phyloP scores from a whole-genome alignment of 2,888 invertebrate species.

The Melipona beecheii region DNA sequence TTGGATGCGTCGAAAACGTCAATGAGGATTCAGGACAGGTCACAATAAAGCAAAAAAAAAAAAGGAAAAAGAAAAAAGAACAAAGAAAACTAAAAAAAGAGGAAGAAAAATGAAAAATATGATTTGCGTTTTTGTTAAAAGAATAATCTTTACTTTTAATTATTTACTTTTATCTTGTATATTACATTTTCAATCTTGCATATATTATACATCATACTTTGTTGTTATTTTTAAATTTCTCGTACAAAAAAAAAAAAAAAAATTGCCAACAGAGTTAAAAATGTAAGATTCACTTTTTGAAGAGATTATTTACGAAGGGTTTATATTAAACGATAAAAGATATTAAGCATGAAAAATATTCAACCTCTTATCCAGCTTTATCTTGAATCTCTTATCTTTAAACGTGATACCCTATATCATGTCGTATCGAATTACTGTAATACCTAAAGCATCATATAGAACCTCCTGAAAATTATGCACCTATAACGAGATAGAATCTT shows the following conservation, averaged over 20 bases:
- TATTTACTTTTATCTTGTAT: too few species aligned
- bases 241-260: too few species aligned
- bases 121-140: neutral
- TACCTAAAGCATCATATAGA: neutral
- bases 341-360: neutral
- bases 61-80: too few species aligned
- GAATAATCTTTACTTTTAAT: neutral
- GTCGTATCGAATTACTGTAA: neutral
- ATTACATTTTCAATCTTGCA: too few species aligned
- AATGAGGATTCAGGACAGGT: slow-evolving; percentile 4
- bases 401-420: neutral
- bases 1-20: slow-evolving; percentile 13
- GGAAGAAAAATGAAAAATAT: too few species aligned
- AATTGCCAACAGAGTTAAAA: too few species aligned
- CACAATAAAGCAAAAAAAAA: neutral
- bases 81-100: neutral
- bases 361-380: neutral
- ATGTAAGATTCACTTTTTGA: too few species aligned
- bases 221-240: too few species aligned
- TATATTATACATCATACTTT: too few species aligned
- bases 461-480: neutral
- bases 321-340: neutral
- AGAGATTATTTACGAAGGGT: neutral
- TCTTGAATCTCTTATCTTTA: neutral
- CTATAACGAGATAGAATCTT: slow-evolving; percentile 5